A percentile compares a stretch with the other conserved stretches of the same genome.
These are phyloP conservation scores for Stictocephala bisonia DNA, from an alignment of 2,888 invertebrate species.

Conservation along the genomic window DNA sequence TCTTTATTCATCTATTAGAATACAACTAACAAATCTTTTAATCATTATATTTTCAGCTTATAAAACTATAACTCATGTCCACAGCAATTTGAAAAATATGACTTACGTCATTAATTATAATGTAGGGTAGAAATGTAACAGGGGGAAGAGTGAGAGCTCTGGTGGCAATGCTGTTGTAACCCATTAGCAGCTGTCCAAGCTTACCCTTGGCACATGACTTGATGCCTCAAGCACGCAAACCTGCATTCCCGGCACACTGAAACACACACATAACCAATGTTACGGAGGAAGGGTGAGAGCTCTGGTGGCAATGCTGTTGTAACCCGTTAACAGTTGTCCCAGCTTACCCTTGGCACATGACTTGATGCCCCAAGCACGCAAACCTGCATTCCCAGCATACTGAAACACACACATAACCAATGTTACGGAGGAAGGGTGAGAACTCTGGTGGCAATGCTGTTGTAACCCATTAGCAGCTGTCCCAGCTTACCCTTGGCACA, in stretches of 20 bases:
- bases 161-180: constrained; percentile 14
- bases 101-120: constrained; percentile 24
- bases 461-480: background rate
- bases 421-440: no score
- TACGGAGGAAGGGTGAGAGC: no score
- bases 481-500: background rate
- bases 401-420: no score
- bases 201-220: background rate
- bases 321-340: background rate
- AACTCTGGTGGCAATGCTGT: no score
- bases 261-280: no score
- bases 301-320: no score
- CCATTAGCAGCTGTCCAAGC: background rate
- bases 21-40: no score
- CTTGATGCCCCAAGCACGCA: background rate
- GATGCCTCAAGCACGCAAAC: background rate
- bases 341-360: background rate
- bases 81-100: no score
- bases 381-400: background rate
- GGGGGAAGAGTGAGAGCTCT: constrained; percentile 3
- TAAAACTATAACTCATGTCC: no score
- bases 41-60: no score
- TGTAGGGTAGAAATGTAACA: constrained; percentile 17
- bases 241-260: constrained; percentile 7
- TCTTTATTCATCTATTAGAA: no score